Percentiles rank a stretch among this genome's conserved stretches.
Evolutionary conservation across 2,113 vertebrate species (phyloP).

Genomic region (Edolisoma coerulescens): DNA sequence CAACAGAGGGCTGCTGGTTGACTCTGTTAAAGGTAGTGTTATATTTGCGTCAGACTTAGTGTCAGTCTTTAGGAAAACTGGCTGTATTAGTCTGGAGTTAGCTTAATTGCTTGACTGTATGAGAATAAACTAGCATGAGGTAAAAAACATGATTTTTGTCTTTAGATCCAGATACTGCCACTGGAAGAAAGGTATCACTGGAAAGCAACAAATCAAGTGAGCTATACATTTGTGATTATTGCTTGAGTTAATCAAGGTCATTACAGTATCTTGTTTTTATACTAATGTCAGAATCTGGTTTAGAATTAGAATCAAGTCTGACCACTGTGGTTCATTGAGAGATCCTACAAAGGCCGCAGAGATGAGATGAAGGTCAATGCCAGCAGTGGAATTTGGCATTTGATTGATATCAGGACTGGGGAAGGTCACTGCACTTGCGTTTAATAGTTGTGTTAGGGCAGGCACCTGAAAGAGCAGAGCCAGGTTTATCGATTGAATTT

Average conservation of each 20-base stretch:
- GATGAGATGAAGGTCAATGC: not conserved
- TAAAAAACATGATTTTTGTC: not conserved
- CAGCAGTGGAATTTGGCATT: not conserved
- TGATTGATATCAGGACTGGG: not conserved
- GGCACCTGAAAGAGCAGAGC: not conserved
- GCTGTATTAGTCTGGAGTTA: not conserved
- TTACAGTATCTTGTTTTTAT: not conserved
- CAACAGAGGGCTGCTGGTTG: not conserved
- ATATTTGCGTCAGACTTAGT: not conserved
- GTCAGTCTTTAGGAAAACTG: not conserved
- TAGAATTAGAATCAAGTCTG: not conserved
- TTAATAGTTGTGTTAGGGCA: not conserved
- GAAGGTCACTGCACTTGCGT: not conserved
- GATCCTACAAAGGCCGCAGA: not conserved
- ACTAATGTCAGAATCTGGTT: not conserved
- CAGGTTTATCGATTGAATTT: not conserved
- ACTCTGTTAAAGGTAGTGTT: not conserved
- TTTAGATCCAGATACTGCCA: not conserved
- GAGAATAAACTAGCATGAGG: not conserved
- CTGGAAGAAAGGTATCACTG: not conserved
- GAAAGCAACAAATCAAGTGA: not conserved
- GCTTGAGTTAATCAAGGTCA: not conserved
- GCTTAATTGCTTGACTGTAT: not conserved
- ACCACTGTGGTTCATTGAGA: not conserved
- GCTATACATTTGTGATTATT: not conserved